Evolutionary conservation across 1,140 invertebrate species (phyloP).

Genomic region (Muscidifurax raptorellus): DNA sequence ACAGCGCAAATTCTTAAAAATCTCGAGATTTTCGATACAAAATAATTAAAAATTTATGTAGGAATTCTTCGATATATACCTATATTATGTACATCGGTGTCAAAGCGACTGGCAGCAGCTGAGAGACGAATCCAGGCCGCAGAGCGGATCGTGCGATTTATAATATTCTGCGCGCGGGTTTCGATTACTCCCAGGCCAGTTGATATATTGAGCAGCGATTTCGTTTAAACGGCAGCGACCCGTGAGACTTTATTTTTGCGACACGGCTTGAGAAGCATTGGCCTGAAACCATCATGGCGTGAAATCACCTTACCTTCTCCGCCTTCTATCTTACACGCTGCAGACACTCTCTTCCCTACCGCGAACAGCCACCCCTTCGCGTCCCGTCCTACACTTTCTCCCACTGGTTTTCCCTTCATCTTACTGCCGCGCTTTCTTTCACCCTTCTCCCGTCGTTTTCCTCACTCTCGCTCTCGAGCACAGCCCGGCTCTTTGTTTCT

Average conservation of each 20-base stretch:
- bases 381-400: neutral
- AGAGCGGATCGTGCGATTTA: constrained; percentile 29
- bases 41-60: no score
- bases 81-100: neutral
- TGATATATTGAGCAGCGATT: constrained; percentile 48
- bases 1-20: no score
- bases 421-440: neutral
- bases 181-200: constrained; percentile 49
- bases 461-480: neutral
- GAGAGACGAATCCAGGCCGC: constrained; percentile 4
- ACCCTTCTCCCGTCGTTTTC: neutral
- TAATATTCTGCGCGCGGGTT: constrained; percentile 46
- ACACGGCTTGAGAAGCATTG: constrained; percentile 51
- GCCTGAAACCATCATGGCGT: constrained; percentile 58
- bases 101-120: neutral
- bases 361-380: neutral
- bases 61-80: no score
- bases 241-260: constrained; percentile 59
- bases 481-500: neutral
- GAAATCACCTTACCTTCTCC: constrained; percentile 60
- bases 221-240: constrained; percentile 54
- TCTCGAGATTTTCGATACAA: no score
- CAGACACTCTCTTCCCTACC: constrained; percentile 31
- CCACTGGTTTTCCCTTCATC: neutral
- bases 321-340: constrained; percentile 54